Base-by-base conservation (phyloP, 1,140 invertebrate species). In the Anagrus nilaparvatae region DNA sequence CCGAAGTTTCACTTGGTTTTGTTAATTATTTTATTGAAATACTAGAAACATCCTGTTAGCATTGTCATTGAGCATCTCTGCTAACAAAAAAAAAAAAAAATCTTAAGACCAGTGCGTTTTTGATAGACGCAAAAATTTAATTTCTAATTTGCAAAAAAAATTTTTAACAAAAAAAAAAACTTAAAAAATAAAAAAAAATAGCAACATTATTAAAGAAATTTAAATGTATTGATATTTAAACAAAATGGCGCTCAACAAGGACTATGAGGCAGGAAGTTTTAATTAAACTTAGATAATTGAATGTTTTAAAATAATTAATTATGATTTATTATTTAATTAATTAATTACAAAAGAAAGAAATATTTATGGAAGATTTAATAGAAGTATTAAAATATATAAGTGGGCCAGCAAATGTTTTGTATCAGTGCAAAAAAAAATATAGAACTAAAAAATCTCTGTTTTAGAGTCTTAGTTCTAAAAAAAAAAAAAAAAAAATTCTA, bases 211-310 rank as follows among this genome's bases (percentile, higher is more conserved):
- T 30, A 46, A 36, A 30, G 9, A n/a, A n/a, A n/a, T 14, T 41
- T 17, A 41, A 42, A 30, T 21, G 12, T 37, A 37, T 16, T 29
- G 17, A 32, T 44, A 49, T 19, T 21, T 36, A 13, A 18, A 36
- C 21, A 19, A 24, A 48, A 53, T 49, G 55, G 53, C 52, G 52
- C 49, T 51, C 47, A 51, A 48, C 50, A 49, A 36, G 52, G 55
- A 53, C 42, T 56, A 46, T 36, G 40, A 54, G 50, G 29, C 51
- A 55, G 54, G 52, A 54, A 56, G 56, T 61, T 66, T 63, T 59
- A 58, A 46, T 53, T 63, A 55, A 54, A 59, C 60, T 63, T 63
- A 63, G 58, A 56, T 57, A 63, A 67, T 61, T 64, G 49, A 60
- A 61, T 61, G 58, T 58, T 53, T n/a, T n/a, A n/a, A 41, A 54